A percentile compares a stretch with the other conserved stretches of the same genome.
phyloP scores from a whole-genome alignment of 2,888 invertebrate genomes.

The Patella depressa region DNA sequence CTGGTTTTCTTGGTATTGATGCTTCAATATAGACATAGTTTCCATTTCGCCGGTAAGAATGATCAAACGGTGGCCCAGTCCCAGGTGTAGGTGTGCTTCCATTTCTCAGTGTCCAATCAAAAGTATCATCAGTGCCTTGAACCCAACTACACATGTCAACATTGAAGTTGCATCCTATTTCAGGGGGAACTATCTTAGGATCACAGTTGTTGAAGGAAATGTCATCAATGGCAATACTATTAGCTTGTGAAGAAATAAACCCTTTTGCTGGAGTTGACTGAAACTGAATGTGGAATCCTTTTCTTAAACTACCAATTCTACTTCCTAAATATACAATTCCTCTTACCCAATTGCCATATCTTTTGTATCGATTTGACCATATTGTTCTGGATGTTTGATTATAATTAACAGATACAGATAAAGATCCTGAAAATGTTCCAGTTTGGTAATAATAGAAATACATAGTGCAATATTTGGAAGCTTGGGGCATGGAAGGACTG shows the following conservation, averaged over 20 bases:
- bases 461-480: conserved; percentile 53
- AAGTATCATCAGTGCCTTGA: conserved; percentile 53
- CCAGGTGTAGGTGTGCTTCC: conserved; percentile 49
- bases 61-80: conserved; percentile 62
- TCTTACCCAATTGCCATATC: conserved; percentile 44
- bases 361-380: conserved; percentile 16
- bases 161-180: conserved; percentile 60
- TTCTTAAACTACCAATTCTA: conserved; percentile 35
- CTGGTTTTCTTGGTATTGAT: conserved; percentile 75
- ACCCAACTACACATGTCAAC: conserved; percentile 58
- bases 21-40: conserved; percentile 67
- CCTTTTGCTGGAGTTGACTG: conserved; percentile 40
- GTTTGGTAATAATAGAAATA: conserved; percentile 62
- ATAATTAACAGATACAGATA: conserved; percentile 41
- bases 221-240: conserved; percentile 66
- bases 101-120: conserved; percentile 61
- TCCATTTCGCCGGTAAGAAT: conserved; percentile 48
- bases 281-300: conserved; percentile 40
- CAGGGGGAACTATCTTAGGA: conserved; percentile 46
- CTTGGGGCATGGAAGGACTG: conserved; percentile 49
- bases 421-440: conserved; percentile 45
- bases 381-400: conserved; percentile 36
- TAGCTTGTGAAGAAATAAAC: conserved; percentile 38
- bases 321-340: conserved; percentile 49
- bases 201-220: conserved; percentile 58